Conservation (phyloP, 2,888 invertebrate species). For the Lasioglossum lativentre region DNA sequence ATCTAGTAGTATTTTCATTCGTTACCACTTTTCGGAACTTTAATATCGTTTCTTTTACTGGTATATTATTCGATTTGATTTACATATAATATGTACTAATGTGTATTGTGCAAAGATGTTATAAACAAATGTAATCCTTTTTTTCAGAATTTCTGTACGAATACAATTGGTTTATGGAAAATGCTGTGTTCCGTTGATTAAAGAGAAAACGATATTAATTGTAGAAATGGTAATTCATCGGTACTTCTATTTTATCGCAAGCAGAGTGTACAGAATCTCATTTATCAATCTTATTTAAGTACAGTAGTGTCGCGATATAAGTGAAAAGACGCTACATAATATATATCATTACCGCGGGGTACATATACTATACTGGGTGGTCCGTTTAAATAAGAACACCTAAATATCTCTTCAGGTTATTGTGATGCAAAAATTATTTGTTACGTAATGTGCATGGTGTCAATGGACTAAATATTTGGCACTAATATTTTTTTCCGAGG, state of each 20-base stretch:
- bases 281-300: too few relatives aligned
- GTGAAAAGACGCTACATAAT: too few relatives aligned
- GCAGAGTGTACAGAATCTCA: not conserved
- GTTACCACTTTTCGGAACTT: not conserved
- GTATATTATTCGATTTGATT: not conserved
- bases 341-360: too few relatives aligned
- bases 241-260: not conserved
- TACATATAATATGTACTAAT: not conserved
- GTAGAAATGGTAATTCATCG: constrained; percentile 9
- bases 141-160: not conserved
- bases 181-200: not conserved
- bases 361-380: too few relatives aligned
- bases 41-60: not conserved
- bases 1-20: constrained; percentile 26
- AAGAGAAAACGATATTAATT: not conserved
- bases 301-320: too few relatives aligned
- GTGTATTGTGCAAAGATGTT: not conserved
- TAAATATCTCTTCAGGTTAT: too few relatives aligned
- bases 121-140: not conserved
- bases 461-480: too few relatives aligned
- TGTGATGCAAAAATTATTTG: too few relatives aligned
- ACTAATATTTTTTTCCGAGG: too few relatives aligned
- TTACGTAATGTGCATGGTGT: too few relatives aligned
- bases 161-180: not conserved
- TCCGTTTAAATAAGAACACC: too few relatives aligned